These are phyloP conservation scores for Acrocephalus arundinaceus DNA, from an alignment of 2,113 vertebrate genomes.

Conservation along the genomic window DNA sequence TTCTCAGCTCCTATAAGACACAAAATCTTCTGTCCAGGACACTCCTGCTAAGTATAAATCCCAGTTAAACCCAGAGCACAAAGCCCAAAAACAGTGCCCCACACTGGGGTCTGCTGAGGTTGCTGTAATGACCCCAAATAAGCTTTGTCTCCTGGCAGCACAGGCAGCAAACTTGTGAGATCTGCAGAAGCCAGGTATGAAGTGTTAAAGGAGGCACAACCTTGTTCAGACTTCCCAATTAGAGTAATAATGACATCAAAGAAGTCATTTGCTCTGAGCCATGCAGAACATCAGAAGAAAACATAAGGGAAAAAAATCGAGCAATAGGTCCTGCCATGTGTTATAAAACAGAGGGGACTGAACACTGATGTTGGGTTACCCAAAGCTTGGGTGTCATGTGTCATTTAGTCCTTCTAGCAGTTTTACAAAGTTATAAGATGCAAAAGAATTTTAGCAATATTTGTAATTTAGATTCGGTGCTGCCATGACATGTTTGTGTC, in stretches of 20 bases:
- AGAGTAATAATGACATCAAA: background rate
- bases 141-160: background rate
- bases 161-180: background rate
- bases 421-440: background rate
- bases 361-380: background rate
- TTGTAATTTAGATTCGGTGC: background rate
- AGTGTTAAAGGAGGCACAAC: background rate
- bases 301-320: accelerated
- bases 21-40: background rate
- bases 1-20: background rate
- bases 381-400: background rate
- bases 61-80: background rate
- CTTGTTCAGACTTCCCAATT: background rate
- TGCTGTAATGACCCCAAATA: background rate
- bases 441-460: background rate
- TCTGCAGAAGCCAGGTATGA: background rate
- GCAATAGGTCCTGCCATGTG: background rate
- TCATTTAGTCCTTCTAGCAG: background rate
- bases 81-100: background rate
- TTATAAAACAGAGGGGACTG: background rate
- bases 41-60: background rate
- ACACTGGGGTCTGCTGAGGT: background rate
- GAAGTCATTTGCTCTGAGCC: background rate
- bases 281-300: background rate
- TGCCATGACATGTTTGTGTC: background rate